Evolutionary conservation across 1,140 invertebrate species (phyloP), one percentile per base, ranked within the genome.

Genomic region (Lordiphosa mommai): DNA sequence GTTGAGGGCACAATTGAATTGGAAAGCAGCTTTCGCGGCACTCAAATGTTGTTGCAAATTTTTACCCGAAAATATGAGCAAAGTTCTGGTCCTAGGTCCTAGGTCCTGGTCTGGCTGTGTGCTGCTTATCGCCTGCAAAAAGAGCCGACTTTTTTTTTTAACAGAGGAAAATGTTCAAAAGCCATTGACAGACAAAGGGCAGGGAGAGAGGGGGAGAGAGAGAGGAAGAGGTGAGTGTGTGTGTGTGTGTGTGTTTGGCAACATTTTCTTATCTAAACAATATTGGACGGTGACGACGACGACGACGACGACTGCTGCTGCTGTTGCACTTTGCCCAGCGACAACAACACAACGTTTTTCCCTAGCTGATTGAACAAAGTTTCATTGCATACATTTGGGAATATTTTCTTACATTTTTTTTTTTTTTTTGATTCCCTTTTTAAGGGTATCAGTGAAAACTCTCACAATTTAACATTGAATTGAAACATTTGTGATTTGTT

Each of bases 221-320:
- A 49, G 33, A 48, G 64, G 36, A 37, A 37, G 43, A 40, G n/a
- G 34, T 44, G 47, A 37, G 30, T 69, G 46, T 51, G 46, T 59
- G 53, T 60, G n/a, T n/a, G 56, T 13, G 32, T 40, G 36, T 36
- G 14, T 47, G 16, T 52, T 34, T 40, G 29, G 55, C 44, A 73
- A 80, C 74, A 73, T 80, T 80, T 80, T 79, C 73, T 79, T 79
- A 79, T 79, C 73, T 79, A 79, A 79, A 79, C 74, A 79, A 79
- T 76, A 77, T 76, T 76, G 74, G 61, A 49, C 48, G 47, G 32
- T 27, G 13, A 17, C 37, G 34, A 30, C 46, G 29, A 52, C 30
- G 30, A 49, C 46, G 41, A 38, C 60, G 44, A 43, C 2, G 40
- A 23, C 43, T 9, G 27, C 23, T 29, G 8, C 55, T 32, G 63